Evolutionary conservation across 1,140 invertebrate species (phyloP).

Genomic region (Chymomyza costata): DNA sequence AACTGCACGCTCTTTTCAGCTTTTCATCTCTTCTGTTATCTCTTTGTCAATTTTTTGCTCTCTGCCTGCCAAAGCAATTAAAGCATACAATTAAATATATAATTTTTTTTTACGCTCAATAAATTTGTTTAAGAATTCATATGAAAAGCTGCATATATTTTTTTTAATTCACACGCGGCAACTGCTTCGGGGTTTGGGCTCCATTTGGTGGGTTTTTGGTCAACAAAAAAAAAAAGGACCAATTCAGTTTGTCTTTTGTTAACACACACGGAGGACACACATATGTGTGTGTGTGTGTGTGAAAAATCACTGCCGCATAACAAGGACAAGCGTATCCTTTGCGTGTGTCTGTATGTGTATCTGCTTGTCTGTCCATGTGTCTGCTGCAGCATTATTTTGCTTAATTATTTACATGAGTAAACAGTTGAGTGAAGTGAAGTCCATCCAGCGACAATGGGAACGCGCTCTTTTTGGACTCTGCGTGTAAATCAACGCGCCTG

Average conservation of each 20-base stretch:
- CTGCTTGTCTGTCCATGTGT: too few species aligned
- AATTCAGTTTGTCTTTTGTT: slow-evolving; percentile 58
- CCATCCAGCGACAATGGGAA: slow-evolving; percentile 11
- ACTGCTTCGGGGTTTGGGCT: neutral
- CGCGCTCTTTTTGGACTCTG: slow-evolving; percentile 11
- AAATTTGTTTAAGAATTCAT: slow-evolving; percentile 59
- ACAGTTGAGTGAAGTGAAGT: slow-evolving; percentile 62
- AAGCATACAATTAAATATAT: slow-evolving; percentile 56
- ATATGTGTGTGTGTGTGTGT: slow-evolving; percentile 23
- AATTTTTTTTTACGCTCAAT: slow-evolving; percentile 59
- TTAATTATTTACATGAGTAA: slow-evolving; percentile 72
- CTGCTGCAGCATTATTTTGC: slow-evolving; percentile 57
- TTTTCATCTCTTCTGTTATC: neutral
- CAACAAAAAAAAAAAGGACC: slow-evolving; percentile 43
- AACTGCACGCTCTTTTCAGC: too few species aligned
- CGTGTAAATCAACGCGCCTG: slow-evolving; percentile 22
- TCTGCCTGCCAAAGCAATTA: slow-evolving; percentile 19
- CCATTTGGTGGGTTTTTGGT: slow-evolving; percentile 17
- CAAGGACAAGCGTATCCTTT: slow-evolving; percentile 44
- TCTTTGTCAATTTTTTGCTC: neutral
- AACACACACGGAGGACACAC: slow-evolving; percentile 18
- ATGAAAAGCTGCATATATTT: slow-evolving; percentile 53
- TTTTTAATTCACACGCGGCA: slow-evolving; percentile 46
- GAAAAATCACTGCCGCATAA: slow-evolving; percentile 58
- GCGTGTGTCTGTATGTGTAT: slow-evolving; percentile 9